A percentile compares a stretch with the other conserved stretches of the same genome.
These are phyloP conservation scores for Callipepla californica DNA, from an alignment of 2,113 vertebrate species.

Conservation along the genomic window DNA sequence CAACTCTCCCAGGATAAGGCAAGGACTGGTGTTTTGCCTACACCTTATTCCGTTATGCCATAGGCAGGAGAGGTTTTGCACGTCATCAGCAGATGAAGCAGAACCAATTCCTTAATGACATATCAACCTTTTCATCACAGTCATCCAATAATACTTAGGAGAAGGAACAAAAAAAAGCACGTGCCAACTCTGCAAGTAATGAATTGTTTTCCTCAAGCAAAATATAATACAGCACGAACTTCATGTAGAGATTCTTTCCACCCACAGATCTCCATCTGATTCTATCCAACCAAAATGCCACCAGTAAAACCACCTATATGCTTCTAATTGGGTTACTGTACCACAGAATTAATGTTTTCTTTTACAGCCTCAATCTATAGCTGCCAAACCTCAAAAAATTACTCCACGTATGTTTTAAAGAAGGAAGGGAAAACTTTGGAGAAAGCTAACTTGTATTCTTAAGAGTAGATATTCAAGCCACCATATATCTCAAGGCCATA, in stretches of 20 bases:
- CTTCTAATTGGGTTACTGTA: constrained; percentile 31
- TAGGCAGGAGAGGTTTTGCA: constrained; percentile 45
- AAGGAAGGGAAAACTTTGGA: neutral
- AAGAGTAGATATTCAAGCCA: no score
- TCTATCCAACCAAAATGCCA: constrained; percentile 50
- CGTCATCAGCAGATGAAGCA: constrained; percentile 49
- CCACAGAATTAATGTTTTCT: neutral
- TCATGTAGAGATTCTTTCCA: constrained; percentile 59
- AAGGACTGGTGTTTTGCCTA: constrained; percentile 6
- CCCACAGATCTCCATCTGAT: constrained; percentile 53
- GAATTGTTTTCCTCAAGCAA: constrained; percentile 63
- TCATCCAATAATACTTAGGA: constrained; percentile 44
- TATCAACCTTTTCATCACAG: constrained; percentile 60
- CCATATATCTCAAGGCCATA: neutral
- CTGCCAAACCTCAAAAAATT: neutral
- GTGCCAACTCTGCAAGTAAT: constrained; percentile 59
- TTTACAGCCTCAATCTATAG: neutral
- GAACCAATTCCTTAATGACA: constrained; percentile 57
- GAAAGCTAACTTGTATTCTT: neutral
- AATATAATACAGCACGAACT: constrained; percentile 63
- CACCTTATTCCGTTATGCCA: neutral
- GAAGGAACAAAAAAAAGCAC: constrained; percentile 53
- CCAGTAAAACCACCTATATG: constrained; percentile 39
- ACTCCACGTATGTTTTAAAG: neutral
- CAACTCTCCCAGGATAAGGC: neutral